Conservation (phyloP, 2,113 vertebrate species). For the Psettodes erumei region DNA sequence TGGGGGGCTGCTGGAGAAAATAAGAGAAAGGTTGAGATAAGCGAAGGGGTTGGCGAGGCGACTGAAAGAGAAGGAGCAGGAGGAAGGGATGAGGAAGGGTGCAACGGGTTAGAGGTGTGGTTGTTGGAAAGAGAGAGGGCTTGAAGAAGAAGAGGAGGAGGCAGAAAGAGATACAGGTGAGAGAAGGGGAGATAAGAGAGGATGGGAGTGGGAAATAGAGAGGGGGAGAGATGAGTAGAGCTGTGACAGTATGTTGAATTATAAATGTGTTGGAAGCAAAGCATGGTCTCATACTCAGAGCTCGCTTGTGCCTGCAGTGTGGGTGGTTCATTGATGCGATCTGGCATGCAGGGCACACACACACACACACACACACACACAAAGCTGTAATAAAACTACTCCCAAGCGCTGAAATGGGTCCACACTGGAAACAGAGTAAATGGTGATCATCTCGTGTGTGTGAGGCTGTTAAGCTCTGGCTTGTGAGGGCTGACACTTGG, state of each 20-base stretch:
- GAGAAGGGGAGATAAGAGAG: constrained; percentile 38
- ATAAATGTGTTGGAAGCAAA: constrained; percentile 74
- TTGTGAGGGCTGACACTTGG: background rate
- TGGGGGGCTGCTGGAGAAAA: background rate
- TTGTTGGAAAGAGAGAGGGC: constrained; percentile 17
- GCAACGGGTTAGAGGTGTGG: background rate
- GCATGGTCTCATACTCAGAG: constrained; percentile 52
- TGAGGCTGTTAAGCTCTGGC: background rate
- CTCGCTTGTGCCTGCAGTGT: constrained; percentile 60
- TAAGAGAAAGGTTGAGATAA: constrained; percentile 35
- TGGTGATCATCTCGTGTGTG: constrained; percentile 19
- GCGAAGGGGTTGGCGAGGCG: background rate
- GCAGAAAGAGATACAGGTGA: constrained; percentile 48
- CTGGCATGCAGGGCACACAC: constrained; percentile 56
- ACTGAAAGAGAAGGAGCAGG: constrained; percentile 22
- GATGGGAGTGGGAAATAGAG: constrained; percentile 13
- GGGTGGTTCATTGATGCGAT: constrained; percentile 69
- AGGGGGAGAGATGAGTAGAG: constrained; percentile 30
- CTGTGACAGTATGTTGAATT: constrained; percentile 73
- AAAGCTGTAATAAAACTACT: constrained; percentile 39
- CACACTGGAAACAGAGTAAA: constrained; percentile 4
- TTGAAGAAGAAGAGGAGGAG: constrained; percentile 9
- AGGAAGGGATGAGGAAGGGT: constrained; percentile 5
- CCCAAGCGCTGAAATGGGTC: constrained; percentile 26
- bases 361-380: constrained; percentile 12